Percentiles rank a stretch among this genome's conserved stretches.
These are phyloP conservation scores for Zosterops japonicus DNA, from an alignment of 2,113 vertebrate genomes.

Conservation along the genomic window DNA sequence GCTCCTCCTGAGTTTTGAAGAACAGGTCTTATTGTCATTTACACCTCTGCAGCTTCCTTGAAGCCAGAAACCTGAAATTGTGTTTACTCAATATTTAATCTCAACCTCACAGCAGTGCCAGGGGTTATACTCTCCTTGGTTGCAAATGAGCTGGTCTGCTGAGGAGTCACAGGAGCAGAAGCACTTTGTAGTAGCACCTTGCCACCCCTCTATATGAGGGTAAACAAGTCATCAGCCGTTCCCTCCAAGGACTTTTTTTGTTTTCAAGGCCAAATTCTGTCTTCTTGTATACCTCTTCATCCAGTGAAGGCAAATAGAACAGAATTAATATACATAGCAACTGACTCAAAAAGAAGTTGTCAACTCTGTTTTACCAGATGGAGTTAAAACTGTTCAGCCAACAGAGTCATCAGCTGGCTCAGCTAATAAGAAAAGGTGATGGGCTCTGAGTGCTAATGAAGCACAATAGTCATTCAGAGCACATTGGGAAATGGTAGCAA, in stretches of 20 bases:
- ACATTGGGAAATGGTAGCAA: neutral
- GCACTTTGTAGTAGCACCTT: neutral
- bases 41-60: neutral
- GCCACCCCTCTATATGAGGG: neutral
- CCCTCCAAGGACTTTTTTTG: neutral
- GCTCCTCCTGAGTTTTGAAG: neutral
- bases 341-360: constrained; percentile 1
- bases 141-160: neutral
- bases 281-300: neutral
- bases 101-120: neutral
- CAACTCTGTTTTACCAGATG: neutral
- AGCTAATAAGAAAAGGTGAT: neutral
- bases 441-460: neutral
- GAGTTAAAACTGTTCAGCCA: neutral
- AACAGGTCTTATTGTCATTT: neutral
- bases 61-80: neutral
- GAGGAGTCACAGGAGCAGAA: neutral
- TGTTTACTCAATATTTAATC: constrained; percentile 38
- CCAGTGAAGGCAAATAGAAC: neutral
- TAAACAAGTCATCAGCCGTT: neutral
- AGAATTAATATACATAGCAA: neutral
- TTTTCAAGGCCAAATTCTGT: neutral
- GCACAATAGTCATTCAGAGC: neutral
- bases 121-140: neutral
- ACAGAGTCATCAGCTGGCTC: neutral